Evolutionary conservation across 2,888 invertebrate species (phyloP).

Genomic region (Dorcus parallelipipedus): DNA sequence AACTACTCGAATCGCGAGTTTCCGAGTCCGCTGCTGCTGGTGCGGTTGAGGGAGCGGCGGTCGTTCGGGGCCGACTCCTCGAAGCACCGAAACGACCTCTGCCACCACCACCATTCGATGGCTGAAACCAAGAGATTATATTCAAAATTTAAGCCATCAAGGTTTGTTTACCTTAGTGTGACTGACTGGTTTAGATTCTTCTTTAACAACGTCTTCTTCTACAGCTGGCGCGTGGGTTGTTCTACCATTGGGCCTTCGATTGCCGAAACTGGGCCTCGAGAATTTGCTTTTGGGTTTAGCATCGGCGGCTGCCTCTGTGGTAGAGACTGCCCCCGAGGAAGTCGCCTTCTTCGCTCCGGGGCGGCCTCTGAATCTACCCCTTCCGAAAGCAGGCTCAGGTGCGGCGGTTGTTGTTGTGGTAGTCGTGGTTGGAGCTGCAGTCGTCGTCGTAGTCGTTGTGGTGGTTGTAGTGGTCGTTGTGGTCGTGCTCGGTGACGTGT

Average conservation of each 20-base stretch:
- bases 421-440: slow-evolving; percentile 58
- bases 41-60: slow-evolving; percentile 42
- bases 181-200: slow-evolving; percentile 46
- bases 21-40: slow-evolving; percentile 41
- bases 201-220: slow-evolving; percentile 43
- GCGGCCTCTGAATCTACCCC: slow-evolving; percentile 33
- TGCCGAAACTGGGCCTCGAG: slow-evolving; percentile 49
- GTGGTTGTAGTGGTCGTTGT: slow-evolving; percentile 54
- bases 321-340: slow-evolving; percentile 44
- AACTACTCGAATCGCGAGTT: slow-evolving; percentile 46
- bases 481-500: slow-evolving; percentile 52
- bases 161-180: slow-evolving; percentile 29
- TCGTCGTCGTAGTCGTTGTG: slow-evolving; percentile 54
- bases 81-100: slow-evolving; percentile 41
- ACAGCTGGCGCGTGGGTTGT: slow-evolving; percentile 41
- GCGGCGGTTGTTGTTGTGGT: slow-evolving; percentile 55
- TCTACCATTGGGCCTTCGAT: slow-evolving; percentile 45
- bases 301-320: slow-evolving; percentile 38
- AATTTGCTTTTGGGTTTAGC: slow-evolving; percentile 48
- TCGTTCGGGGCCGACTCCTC: slow-evolving; percentile 42
- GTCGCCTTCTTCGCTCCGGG: slow-evolving; percentile 38
- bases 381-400: slow-evolving; percentile 35
- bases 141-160: background rate
- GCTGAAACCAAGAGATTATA: slow-evolving; percentile 25
- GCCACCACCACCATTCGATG: slow-evolving; percentile 28